Percentiles rank a stretch among this genome's conserved stretches.
Evolutionary conservation across 37 sponge, comb jelly and placozoan genomes (phyloP).

Genomic region (Aplysina aerophoba): DNA sequence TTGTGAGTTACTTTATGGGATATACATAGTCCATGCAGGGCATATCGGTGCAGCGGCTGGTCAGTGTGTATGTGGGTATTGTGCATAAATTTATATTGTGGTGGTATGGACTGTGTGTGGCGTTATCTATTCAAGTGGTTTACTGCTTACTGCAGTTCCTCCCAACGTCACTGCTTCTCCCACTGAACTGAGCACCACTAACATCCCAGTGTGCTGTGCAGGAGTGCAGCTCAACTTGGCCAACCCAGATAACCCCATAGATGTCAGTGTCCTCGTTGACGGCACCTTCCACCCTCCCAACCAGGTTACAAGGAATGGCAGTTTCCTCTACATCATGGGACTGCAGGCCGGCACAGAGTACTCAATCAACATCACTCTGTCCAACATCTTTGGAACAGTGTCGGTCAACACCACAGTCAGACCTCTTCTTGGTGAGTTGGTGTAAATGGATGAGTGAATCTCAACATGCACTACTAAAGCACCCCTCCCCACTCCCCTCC

Average conservation of each 20-base stretch:
- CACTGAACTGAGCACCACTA: background rate
- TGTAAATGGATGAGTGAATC: background rate
- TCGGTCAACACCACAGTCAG: background rate
- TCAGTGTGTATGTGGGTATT: too few species aligned
- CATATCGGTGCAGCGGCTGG: too few species aligned
- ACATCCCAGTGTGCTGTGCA: constrained; percentile 22
- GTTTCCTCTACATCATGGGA: constrained; percentile 12
- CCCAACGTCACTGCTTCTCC: constrained; percentile 20
- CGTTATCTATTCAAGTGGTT: too few species aligned
- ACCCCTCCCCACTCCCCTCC: too few species aligned
- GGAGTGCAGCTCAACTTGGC: constrained; percentile 10
- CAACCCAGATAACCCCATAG: background rate
- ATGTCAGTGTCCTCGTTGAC: background rate
- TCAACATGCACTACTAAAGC: too few species aligned
- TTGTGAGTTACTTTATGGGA: too few species aligned
- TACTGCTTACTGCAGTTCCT: too few species aligned
- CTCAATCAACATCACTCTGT: background rate
- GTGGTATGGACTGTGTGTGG: too few species aligned
- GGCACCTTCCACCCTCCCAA: background rate
- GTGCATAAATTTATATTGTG: too few species aligned
- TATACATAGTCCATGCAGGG: too few species aligned
- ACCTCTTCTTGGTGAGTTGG: background rate
- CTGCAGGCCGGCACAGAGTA: constrained; percentile 20
- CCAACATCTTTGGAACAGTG: constrained; percentile 9
- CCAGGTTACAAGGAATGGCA: background rate